A percentile compares a stretch with the other conserved stretches of the same genome.
Evolutionary conservation across 2,113 vertebrate species (phyloP).

Genomic region (Cebidichthys violaceus): DNA sequence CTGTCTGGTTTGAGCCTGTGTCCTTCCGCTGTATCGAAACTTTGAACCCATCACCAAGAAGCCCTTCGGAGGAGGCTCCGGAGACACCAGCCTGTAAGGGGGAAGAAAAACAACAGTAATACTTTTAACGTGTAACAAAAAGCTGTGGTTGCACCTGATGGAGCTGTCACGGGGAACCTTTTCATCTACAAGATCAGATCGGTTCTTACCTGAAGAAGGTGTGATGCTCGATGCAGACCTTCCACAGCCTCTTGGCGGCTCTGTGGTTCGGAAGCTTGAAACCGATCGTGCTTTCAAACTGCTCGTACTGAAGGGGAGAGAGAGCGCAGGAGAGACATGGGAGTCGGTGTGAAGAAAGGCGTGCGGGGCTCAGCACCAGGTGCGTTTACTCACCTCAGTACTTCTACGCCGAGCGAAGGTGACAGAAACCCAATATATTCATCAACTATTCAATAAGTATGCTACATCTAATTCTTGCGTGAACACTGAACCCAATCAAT

Average conservation of each 20-base stretch:
- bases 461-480: neutral
- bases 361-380: neutral
- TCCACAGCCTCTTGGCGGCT: slow-evolving; percentile 97
- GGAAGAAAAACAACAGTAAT: neutral
- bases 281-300: slow-evolving; percentile 99
- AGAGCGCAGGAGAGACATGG: slow-evolving; percentile 1
- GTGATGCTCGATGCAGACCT: slow-evolving; percentile 99
- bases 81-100: slow-evolving; percentile 90
- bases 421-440: neutral
- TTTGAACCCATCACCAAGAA: slow-evolving; percentile 99
- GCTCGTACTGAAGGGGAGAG: slow-evolving; percentile 88
- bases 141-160: neutral
- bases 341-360: neutral
- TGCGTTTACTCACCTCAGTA: neutral
- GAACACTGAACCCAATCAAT: neutral
- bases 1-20: slow-evolving; percentile 96
- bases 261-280: slow-evolving; percentile 99
- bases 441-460: slow-evolving; percentile 4
- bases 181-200: neutral
- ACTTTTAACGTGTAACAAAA: neutral
- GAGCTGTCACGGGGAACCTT: neutral
- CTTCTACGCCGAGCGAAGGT: neutral
- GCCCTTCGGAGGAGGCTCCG: slow-evolving; percentile 96
- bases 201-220: slow-evolving; percentile 95
- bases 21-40: slow-evolving; percentile 97